Evolutionary conservation across 2,888 invertebrate species (phyloP).

Genomic region (Thereva unica): DNA sequence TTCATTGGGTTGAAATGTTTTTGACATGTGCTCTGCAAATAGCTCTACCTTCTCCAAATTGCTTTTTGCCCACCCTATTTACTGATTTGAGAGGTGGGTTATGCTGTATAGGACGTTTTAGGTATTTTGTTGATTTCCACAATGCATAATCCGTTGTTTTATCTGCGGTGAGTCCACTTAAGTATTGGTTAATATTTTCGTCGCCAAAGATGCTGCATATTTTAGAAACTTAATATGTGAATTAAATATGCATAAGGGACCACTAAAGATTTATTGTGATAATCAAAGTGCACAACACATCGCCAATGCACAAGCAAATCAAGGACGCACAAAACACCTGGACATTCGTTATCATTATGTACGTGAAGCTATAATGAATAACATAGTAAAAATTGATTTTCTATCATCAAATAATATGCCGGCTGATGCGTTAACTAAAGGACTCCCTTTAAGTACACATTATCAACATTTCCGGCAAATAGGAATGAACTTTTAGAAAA

Average conservation of each 20-base stretch:
- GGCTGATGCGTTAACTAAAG: slow-evolving; percentile 24
- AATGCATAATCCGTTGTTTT: too few species aligned
- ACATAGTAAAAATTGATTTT: neutral
- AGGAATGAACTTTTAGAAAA: too few species aligned
- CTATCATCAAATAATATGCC: slow-evolving; percentile 15
- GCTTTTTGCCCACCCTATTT: too few species aligned
- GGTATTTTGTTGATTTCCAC: too few species aligned
- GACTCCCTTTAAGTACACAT: neutral
- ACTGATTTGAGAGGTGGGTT: too few species aligned
- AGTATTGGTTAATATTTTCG: too few species aligned
- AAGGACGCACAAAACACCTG: slow-evolving; percentile 4
- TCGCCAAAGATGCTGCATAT: neutral
- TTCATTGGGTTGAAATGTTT: too few species aligned
- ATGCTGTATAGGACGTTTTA: too few species aligned
- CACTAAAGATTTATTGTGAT: neutral
- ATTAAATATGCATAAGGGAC: neutral
- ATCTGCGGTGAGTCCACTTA: too few species aligned
- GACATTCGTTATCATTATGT: slow-evolving; percentile 8
- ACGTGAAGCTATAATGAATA: neutral
- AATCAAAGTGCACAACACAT: neutral
- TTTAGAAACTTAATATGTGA: neutral
- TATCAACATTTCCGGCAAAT: too few species aligned
- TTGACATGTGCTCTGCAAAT: too few species aligned
- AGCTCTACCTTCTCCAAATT: too few species aligned
- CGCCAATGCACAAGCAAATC: neutral